phyloP scores from a whole-genome alignment of 1,140 invertebrate species.

The Bombus pyrosoma region DNA sequence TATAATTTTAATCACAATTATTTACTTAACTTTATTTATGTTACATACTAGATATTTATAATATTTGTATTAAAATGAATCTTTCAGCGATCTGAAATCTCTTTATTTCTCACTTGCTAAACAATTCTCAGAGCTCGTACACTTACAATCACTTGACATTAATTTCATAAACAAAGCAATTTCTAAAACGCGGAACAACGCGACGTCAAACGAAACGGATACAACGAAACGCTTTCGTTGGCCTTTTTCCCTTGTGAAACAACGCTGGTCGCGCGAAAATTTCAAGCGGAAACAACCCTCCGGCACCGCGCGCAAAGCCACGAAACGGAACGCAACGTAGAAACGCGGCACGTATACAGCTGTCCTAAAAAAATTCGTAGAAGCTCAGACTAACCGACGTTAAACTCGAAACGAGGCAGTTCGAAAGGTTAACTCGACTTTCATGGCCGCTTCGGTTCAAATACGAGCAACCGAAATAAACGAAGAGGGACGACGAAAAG shows the following conservation, averaged over 20 bases:
- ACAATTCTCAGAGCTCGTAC: background rate
- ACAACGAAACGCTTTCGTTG: slow-evolving; percentile 8
- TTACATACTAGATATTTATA: background rate
- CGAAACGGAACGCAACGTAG: slow-evolving; percentile 8
- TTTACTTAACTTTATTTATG: background rate
- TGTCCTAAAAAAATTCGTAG: background rate
- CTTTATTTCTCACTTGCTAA: no score
- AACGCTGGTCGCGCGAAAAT: background rate
- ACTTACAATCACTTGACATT: background rate
- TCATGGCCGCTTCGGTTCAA: slow-evolving; percentile 1
- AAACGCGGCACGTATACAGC: background rate
- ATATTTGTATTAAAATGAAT: no score
- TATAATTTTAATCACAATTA: background rate
- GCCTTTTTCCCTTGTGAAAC: background rate
- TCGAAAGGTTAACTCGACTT: slow-evolving; percentile 39
- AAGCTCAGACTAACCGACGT: background rate
- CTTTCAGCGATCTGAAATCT: background rate
- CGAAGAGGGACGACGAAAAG: background rate
- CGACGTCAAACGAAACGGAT: background rate
- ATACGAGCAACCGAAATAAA: slow-evolving; percentile 1
- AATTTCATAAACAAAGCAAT: background rate
- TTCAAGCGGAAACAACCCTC: slow-evolving; percentile 8
- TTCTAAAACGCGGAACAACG: background rate
- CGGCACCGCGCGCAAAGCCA: background rate
- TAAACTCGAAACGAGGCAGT: slow-evolving; percentile 11